Evolutionary conservation across 2,888 invertebrate genomes (phyloP).

Genomic region (Lepidonotus clava): DNA sequence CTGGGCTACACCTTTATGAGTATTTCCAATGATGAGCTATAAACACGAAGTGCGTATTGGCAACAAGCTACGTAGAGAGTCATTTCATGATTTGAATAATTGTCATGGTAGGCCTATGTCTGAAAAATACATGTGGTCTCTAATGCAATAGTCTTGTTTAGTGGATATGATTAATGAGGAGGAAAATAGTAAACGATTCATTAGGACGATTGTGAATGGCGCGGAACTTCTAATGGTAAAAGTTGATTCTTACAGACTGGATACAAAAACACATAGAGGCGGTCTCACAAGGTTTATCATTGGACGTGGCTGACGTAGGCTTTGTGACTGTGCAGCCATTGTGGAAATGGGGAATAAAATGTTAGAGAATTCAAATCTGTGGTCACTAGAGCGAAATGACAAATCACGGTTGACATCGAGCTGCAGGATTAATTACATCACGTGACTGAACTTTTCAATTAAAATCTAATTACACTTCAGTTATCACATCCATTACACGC

Average conservation of each 20-base stretch:
- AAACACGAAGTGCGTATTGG: no score
- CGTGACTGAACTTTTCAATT: constrained; percentile 45
- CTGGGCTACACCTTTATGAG: no score
- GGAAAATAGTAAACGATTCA: not conserved
- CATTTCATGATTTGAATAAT: no score
- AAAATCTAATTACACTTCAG: constrained; percentile 46
- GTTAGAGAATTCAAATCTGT: constrained; percentile 22
- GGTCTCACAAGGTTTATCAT: not conserved
- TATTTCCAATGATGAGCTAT: no score
- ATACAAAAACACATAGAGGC: not conserved
- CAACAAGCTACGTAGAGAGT: no score
- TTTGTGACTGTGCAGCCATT: not conserved
- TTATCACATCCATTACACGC: constrained; percentile 48
- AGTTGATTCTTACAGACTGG: not conserved
- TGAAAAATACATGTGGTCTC: not conserved
- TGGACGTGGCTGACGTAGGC: not conserved
- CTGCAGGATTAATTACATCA: constrained; percentile 28
- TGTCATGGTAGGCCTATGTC: no score
- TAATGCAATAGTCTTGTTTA: constrained; percentile 15
- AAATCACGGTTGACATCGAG: constrained; percentile 19
- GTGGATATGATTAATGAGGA: not conserved
- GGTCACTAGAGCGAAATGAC: constrained; percentile 28
- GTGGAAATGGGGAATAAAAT: not conserved
- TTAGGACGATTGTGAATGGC: not conserved
- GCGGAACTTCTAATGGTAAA: not conserved